Evolutionary conservation across 2,113 vertebrate genomes (phyloP).

Genomic region (Rhegmatorhina hoffmannsi): DNA sequence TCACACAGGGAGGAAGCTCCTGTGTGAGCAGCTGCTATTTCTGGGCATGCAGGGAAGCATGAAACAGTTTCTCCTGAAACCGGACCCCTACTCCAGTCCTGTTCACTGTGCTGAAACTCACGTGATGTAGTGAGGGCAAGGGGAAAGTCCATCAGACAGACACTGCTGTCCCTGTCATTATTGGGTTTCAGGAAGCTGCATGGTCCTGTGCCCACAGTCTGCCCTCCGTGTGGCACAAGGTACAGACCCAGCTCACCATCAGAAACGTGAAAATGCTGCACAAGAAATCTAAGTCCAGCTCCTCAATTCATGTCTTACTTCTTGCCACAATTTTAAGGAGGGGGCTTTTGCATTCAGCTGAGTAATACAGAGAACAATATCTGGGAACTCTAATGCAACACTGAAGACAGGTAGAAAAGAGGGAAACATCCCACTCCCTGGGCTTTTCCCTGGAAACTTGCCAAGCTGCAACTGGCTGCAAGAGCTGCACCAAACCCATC

Average conservation of each 20-base stretch:
- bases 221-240: neutral
- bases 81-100: neutral
- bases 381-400: neutral
- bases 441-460: neutral
- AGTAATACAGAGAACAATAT: neutral
- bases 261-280: neutral
- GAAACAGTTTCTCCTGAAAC: accelerated
- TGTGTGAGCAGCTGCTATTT: neutral
- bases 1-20: neutral
- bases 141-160: neutral
- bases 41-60: neutral
- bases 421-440: neutral
- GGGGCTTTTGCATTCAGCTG: neutral
- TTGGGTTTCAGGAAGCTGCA: accelerated
- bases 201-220: neutral
- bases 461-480: neutral
- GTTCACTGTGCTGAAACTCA: neutral
- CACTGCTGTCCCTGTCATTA: neutral
- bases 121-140: neutral
- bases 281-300: neutral
- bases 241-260: neutral
- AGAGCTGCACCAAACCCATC: neutral
- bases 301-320: neutral
- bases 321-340: neutral
- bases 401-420: neutral